These are phyloP conservation scores for Zosterops hypoxanthus DNA, from an alignment of 2,113 vertebrate species.

Conservation along the genomic window DNA sequence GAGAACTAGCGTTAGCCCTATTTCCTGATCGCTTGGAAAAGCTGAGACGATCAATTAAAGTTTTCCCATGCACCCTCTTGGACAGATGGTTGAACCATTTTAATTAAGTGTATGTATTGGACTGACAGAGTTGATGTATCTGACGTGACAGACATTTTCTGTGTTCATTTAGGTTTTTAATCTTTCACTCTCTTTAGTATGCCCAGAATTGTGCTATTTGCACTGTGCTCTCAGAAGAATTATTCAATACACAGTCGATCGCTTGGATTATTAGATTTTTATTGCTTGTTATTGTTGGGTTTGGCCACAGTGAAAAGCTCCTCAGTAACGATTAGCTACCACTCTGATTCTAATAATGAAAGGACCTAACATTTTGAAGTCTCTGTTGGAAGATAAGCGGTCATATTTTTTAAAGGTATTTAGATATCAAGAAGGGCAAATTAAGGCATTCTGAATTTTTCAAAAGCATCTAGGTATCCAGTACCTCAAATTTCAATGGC, in stretches of 20 bases:
- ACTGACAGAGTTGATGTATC: constrained; percentile 49
- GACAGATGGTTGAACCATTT: constrained; percentile 69
- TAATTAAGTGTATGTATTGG: constrained; percentile 70
- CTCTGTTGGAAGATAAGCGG: not conserved
- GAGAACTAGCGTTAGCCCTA: not conserved
- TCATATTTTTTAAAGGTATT: not conserved
- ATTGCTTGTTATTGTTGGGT: constrained; percentile 33
- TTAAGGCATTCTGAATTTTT: not conserved
- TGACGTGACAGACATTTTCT: constrained; percentile 67
- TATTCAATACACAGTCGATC: not conserved
- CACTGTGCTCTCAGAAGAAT: not conserved
- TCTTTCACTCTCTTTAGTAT: constrained; percentile 44
- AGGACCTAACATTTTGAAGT: not conserved
- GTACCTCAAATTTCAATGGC: not conserved
- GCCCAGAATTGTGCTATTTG: constrained; percentile 24
- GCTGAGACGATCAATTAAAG: constrained; percentile 47
- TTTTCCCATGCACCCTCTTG: constrained; percentile 53
- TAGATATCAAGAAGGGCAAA: not conserved
- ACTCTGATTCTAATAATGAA: not conserved
- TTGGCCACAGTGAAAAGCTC: not conserved
- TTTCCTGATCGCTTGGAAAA: not conserved
- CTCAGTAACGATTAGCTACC: not conserved
- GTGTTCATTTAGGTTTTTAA: constrained; percentile 63
- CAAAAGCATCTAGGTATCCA: not conserved
- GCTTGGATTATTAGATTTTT: constrained; percentile 21